A percentile compares a stretch with the other conserved stretches of the same genome.
These are phyloP conservation scores for Alviniconcha marisindica DNA, from an alignment of 1,140 invertebrate species.

Conservation along the genomic window DNA sequence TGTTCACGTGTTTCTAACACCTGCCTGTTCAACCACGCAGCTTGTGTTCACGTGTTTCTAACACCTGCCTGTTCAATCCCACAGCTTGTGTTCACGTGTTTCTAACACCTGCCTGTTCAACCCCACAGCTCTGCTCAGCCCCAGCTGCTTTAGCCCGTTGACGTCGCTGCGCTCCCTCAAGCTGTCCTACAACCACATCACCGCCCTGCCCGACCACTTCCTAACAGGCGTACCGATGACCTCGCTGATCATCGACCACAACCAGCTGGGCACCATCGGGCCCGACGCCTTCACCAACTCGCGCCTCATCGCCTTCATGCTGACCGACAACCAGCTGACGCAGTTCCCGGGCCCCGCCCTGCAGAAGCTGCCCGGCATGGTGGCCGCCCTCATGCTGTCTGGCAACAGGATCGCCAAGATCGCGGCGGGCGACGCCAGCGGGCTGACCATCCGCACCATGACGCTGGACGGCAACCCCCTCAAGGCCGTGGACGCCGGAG, in stretches of 20 bases:
- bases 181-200: conserved; percentile 49
- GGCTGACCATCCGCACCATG: conserved; percentile 35
- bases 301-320: conserved; percentile 37
- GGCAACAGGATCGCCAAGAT: conserved; percentile 37
- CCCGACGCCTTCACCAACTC: conserved; percentile 44
- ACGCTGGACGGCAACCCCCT: conserved; percentile 51
- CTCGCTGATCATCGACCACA: conserved; percentile 45
- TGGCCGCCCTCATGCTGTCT: conserved; percentile 29
- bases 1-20: too few relatives aligned
- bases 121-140: not conserved
- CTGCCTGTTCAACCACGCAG: not conserved
- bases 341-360: conserved; percentile 45
- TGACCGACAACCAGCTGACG: conserved; percentile 52
- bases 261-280: conserved; percentile 42
- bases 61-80: not conserved
- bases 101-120: not conserved
- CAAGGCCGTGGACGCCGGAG: conserved; percentile 41
- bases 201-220: conserved; percentile 34
- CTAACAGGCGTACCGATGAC: conserved; percentile 46
- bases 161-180: conserved; percentile 38
- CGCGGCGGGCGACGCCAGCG: conserved; percentile 28
- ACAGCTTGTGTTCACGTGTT: too few relatives aligned
- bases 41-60: not conserved
- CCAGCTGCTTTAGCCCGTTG: conserved; percentile 21
- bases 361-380: not conserved